A percentile compares a stretch with the other conserved stretches of the same genome.
Evolutionary conservation across 2,113 vertebrate species (phyloP).

Genomic region (Gadus chalcogrammus): DNA sequence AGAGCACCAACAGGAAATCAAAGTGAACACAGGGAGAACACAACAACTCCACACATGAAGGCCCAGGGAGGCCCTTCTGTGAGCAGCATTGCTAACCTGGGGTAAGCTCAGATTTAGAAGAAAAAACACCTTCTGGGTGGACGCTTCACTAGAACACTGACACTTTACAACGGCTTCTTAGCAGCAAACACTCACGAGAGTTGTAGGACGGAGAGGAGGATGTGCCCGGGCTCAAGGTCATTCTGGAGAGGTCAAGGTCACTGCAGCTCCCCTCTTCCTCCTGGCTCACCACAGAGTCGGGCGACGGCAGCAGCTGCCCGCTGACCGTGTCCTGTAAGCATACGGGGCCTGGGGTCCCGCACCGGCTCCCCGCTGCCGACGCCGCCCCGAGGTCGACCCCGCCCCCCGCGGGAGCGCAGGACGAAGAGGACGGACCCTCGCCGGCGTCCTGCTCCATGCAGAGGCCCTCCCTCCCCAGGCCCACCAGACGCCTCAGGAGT

Average conservation of each 20-base stretch:
- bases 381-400: constrained; percentile 24
- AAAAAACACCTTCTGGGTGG: too few relatives aligned
- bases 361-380: constrained; percentile 55
- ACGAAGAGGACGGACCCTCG: constrained; percentile 59
- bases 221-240: constrained; percentile 94
- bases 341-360: constrained; percentile 56
- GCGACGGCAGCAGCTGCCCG: constrained; percentile 82
- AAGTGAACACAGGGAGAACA: too few relatives aligned
- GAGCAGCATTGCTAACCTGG: too few relatives aligned
- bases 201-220: constrained; percentile 90
- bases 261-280: constrained; percentile 92
- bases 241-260: constrained; percentile 93
- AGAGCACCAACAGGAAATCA: too few relatives aligned
- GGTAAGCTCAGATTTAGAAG: too few relatives aligned
- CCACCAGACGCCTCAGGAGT: constrained; percentile 61
- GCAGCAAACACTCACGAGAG: constrained; percentile 79
- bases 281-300: constrained; percentile 46
- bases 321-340: constrained; percentile 81
- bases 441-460: constrained; percentile 49
- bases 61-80: too few relatives aligned
- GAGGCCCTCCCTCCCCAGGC: constrained; percentile 51
- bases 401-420: constrained; percentile 21
- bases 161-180: too few relatives aligned
- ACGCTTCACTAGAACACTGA: too few relatives aligned
- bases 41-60: too few relatives aligned